A percentile compares a stretch with the other conserved stretches of the same genome.
Evolutionary conservation across 2,113 vertebrate species (phyloP).

Genomic region (Hymenochirus boettgeri): DNA sequence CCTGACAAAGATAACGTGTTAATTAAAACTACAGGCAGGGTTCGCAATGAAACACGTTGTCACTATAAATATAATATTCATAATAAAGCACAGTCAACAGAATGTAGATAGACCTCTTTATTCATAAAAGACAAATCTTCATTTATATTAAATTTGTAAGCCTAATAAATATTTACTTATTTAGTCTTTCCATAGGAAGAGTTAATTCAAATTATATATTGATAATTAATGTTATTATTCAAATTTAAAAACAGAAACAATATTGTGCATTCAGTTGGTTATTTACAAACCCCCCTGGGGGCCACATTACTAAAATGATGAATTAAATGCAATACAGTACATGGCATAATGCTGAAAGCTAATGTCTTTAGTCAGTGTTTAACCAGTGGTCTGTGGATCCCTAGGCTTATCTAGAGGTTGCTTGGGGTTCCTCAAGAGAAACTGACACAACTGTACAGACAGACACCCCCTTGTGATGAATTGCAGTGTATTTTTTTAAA

Average conservation of each 20-base stretch:
- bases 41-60: not conserved
- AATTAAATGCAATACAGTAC: too few relatives aligned
- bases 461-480: too few relatives aligned
- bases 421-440: too few relatives aligned
- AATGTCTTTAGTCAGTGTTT: too few relatives aligned
- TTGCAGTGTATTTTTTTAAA: too few relatives aligned
- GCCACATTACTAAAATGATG: not conserved
- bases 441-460: too few relatives aligned
- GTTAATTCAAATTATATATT: not conserved
- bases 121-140: conserved; percentile 4
- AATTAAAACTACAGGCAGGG: conserved; percentile 2
- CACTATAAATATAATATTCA: not conserved
- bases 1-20: conserved; percentile 25
- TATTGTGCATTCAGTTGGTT: too few relatives aligned
- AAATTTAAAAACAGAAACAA: too few relatives aligned
- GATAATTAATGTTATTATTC: not conserved
- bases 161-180: conserved; percentile 8
- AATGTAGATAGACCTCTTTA: conserved; percentile 2
- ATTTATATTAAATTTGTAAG: not conserved
- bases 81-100: not conserved
- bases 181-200: conserved; percentile 29
- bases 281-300: too few relatives aligned
- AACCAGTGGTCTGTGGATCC: too few relatives aligned
- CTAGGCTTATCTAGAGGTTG: too few relatives aligned
- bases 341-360: too few relatives aligned